Conservation (phyloP, 1,140 invertebrate genomes). For the Solenopsis fugax region DNA sequence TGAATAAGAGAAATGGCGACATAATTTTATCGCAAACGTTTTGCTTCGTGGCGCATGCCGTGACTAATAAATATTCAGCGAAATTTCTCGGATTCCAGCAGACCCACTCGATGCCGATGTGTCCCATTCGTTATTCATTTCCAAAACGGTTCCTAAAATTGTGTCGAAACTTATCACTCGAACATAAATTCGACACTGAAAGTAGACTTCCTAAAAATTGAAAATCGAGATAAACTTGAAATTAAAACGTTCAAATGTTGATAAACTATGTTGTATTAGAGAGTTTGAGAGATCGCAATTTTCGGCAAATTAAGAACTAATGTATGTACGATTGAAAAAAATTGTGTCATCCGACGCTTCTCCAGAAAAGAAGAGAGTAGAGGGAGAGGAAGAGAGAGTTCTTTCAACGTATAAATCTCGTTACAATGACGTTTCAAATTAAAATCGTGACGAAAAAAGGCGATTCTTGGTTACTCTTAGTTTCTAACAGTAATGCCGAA, state of each 20-base stretch:
- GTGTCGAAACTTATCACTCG: not conserved
- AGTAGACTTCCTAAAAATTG: not conserved
- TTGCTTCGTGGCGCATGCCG: not conserved
- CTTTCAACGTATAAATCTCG: not conserved
- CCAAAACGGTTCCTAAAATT: not conserved
- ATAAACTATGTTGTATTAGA: not conserved
- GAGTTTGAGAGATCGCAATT: not conserved
- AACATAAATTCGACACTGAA: not conserved
- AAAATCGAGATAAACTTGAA: not conserved
- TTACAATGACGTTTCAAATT: not conserved
- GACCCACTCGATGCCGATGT: not conserved
- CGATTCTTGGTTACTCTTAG: not conserved
- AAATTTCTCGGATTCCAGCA: slow-evolving; percentile 9
- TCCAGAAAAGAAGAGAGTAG: not conserved
- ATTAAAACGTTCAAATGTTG: not conserved
- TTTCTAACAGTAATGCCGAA: slow-evolving; percentile 16
- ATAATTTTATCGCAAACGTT: slow-evolving; percentile 1
- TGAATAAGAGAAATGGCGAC: slow-evolving; percentile 43
- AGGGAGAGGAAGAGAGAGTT: not conserved
- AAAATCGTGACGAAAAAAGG: not conserved
- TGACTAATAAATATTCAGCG: slow-evolving; percentile 30
- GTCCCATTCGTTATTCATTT: slow-evolving; percentile 12
- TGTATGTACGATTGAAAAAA: not conserved
- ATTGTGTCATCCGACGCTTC: not conserved
- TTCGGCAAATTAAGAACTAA: not conserved